Percentiles rank a stretch among this genome's conserved stretches.
phyloP scores from a whole-genome alignment of 2,797 vertebrate genomes.

The Odontamblyopus lacepedii region DNA sequence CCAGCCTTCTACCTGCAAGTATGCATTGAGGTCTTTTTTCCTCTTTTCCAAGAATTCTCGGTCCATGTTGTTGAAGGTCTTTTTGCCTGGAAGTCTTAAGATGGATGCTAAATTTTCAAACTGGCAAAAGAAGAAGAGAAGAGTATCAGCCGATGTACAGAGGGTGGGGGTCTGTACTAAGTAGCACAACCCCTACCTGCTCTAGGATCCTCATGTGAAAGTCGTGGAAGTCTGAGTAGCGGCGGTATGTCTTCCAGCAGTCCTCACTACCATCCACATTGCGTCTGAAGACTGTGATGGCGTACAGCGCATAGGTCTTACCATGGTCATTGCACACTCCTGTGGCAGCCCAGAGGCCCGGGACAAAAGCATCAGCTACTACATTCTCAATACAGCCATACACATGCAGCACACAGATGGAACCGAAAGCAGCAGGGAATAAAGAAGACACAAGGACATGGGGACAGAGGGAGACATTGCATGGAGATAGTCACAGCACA shows the following conservation, averaged over 20 bases:
- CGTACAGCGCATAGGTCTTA: slow-evolving; percentile 96
- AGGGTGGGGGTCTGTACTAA: background rate
- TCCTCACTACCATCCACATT: slow-evolving; percentile 84
- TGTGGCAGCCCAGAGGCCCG: slow-evolving; percentile 93
- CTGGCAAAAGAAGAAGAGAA: slow-evolving; percentile 61
- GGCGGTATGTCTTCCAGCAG: slow-evolving; percentile 95
- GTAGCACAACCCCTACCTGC: slow-evolving; percentile 78
- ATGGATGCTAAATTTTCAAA: slow-evolving; percentile 93
- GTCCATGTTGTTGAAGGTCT: slow-evolving; percentile 99
- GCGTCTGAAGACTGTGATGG: slow-evolving; percentile 93
- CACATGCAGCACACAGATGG: slow-evolving; percentile 13
- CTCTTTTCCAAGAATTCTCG: slow-evolving; percentile 97
- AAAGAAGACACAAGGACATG: slow-evolving; percentile 3
- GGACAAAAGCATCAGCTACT: slow-evolving; percentile 90
- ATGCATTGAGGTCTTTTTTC: slow-evolving; percentile 97
- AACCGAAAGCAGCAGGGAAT: background rate
- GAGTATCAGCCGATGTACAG: background rate
- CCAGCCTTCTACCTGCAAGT: slow-evolving; percentile 82
- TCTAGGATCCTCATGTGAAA: slow-evolving; percentile 99
- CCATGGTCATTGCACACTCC: slow-evolving; percentile 99
- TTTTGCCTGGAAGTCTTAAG: slow-evolving; percentile 96
- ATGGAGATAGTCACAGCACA: slow-evolving; percentile 19
- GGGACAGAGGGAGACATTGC: background rate
- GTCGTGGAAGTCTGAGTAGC: slow-evolving; percentile 98
- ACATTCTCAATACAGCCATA: slow-evolving; percentile 57